phyloP scores from a whole-genome alignment of 2,888 invertebrate species.

The Caenorhabditis zanzibari region DNA sequence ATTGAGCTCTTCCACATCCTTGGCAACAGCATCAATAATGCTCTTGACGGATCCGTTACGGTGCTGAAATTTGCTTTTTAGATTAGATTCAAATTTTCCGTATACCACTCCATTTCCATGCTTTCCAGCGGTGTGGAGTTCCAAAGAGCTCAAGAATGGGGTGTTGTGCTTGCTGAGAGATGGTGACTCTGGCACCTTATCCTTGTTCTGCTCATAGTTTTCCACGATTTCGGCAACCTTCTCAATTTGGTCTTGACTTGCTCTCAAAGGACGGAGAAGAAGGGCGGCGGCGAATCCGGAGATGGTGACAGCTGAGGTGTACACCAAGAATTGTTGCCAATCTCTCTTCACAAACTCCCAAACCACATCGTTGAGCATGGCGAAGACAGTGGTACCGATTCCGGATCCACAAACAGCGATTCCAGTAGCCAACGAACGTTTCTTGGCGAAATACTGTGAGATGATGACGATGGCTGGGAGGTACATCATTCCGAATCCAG shows the following conservation, averaged over 20 bases:
- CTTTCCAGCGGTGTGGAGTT: slow-evolving; percentile 73
- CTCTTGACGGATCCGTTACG: slow-evolving; percentile 71
- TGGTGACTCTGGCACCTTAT: slow-evolving; percentile 60
- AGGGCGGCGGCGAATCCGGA: slow-evolving; percentile 93
- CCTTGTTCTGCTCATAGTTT: slow-evolving; percentile 70
- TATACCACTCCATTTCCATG: slow-evolving; percentile 57
- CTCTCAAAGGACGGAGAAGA: slow-evolving; percentile 87
- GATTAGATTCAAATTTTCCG: too few species aligned
- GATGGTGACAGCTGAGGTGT: slow-evolving; percentile 91
- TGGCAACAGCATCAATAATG: slow-evolving; percentile 76
- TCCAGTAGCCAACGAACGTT: slow-evolving; percentile 94
- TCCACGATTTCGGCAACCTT: slow-evolving; percentile 78
- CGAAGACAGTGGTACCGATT: slow-evolving; percentile 95
- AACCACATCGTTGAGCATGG: slow-evolving; percentile 84
- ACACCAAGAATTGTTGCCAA: slow-evolving; percentile 92
- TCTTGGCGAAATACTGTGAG: slow-evolving; percentile 96
- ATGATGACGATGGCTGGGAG: slow-evolving; percentile 98
- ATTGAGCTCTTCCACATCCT: slow-evolving; percentile 80
- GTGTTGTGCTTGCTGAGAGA: slow-evolving; percentile 63
- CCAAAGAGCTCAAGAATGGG: slow-evolving; percentile 81
- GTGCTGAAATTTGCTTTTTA: slow-evolving; percentile 33
- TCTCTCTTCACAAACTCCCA: slow-evolving; percentile 84
- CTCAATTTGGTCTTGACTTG: slow-evolving; percentile 77
- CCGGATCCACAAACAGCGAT: slow-evolving; percentile 97
- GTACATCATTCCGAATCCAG: slow-evolving; percentile 97